A percentile compares a stretch with the other conserved stretches of the same genome.
phyloP scores from a whole-genome alignment of 2,113 vertebrate genomes.

The Dermatemys mawii region DNA sequence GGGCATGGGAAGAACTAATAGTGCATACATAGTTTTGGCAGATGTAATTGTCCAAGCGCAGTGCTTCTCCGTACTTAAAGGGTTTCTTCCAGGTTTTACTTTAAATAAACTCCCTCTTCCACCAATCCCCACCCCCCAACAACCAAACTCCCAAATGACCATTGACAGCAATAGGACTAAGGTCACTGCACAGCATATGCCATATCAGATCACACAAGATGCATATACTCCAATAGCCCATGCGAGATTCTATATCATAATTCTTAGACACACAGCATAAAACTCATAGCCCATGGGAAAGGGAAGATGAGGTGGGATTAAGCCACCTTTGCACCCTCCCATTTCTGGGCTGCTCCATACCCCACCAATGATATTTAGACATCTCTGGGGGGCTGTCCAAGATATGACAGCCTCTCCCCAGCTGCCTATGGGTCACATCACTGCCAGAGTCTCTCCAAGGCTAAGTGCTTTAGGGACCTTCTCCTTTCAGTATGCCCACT shows the following conservation, averaged over 20 bases:
- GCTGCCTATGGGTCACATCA: not conserved
- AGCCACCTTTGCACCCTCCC: not conserved
- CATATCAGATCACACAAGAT: accelerated
- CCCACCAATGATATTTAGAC: not conserved
- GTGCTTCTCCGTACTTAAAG: not conserved
- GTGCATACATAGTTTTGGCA: not conserved
- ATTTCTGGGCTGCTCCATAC: not conserved
- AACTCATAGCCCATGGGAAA: not conserved
- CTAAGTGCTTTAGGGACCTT: not conserved
- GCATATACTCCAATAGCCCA: not conserved
- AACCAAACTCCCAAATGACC: not conserved
- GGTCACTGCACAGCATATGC: not conserved
- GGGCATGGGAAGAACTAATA: not conserved
- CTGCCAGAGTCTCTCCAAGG: not conserved
- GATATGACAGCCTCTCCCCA: not conserved
- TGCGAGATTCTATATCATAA: not conserved
- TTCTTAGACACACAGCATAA: too few relatives aligned
- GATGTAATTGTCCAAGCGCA: not conserved
- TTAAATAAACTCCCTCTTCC: not conserved
- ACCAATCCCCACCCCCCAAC: not conserved
- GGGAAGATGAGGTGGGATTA: not conserved
- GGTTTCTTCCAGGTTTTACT: not conserved
- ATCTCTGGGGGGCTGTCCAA: not conserved
- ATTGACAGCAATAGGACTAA: not conserved
- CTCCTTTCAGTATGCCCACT: not conserved